A percentile compares a stretch with the other conserved stretches of the same genome.
Conservation (phyloP, 2,797 vertebrate species). For the Clarias fuscus region DNA sequence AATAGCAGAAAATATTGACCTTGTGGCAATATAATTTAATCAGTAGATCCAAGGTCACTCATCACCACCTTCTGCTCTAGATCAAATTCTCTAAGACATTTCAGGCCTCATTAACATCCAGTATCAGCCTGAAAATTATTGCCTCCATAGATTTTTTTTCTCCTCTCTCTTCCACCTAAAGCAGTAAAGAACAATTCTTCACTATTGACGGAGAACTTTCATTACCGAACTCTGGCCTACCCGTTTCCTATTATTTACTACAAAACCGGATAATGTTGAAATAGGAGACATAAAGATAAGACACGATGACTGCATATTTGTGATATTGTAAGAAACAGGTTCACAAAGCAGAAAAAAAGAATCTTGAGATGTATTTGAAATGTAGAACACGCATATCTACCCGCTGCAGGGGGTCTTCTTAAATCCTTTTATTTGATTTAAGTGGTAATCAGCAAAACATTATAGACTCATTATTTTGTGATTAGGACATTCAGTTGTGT, state of each 20-base stretch:
- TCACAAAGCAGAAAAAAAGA: background rate
- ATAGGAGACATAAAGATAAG: background rate
- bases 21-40: conserved; percentile 58
- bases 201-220: conserved; percentile 30
- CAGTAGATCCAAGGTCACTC: conserved; percentile 60
- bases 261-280: background rate
- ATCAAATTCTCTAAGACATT: conserved; percentile 61
- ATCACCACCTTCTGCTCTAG: conserved; percentile 60
- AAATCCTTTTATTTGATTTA: background rate
- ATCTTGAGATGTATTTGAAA: background rate
- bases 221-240: conserved; percentile 30
- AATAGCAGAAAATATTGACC: conserved; percentile 44
- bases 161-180: conserved; percentile 27
- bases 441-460: background rate
- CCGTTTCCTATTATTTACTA: background rate
- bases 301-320: background rate
- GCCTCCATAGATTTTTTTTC: conserved; percentile 45
- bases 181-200: conserved; percentile 41
- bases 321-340: background rate
- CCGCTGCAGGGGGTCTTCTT: background rate
- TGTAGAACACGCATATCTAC: background rate
- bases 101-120: conserved; percentile 51
- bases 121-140: conserved; percentile 49
- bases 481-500: conserved; percentile 9
- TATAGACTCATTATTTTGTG: background rate